Percentiles rank a stretch among this genome's conserved stretches.
Conservation (phyloP, 2,888 invertebrate genomes). For the Diaphora mendica region DNA sequence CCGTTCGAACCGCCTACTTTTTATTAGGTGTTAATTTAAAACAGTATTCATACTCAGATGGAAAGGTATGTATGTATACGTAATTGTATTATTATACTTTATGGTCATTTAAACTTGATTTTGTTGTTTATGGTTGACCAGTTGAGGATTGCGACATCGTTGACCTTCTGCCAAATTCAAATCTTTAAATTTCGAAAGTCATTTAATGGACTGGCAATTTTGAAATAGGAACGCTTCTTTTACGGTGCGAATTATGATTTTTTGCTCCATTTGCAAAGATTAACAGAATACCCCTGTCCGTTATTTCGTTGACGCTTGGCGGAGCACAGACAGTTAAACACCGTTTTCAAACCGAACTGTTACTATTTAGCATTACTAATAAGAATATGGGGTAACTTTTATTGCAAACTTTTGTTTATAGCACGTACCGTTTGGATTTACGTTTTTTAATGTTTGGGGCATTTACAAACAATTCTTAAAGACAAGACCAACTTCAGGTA, state of each 20-base stretch:
- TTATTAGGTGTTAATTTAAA: constrained; percentile 57
- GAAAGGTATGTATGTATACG: constrained; percentile 23
- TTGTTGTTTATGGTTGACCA: constrained; percentile 23
- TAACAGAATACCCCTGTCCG: constrained; percentile 61
- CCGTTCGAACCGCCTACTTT: constrained; percentile 48
- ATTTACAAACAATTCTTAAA: background rate
- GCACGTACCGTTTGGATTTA: constrained; percentile 18
- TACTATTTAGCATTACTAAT: constrained; percentile 58
- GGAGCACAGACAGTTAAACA: constrained; percentile 72
- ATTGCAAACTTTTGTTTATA: constrained; percentile 33
- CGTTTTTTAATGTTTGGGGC: background rate
- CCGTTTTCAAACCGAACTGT: constrained; percentile 66
- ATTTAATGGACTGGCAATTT: constrained; percentile 22
- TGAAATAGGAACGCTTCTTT: constrained; percentile 14
- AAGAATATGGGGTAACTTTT: constrained; percentile 44
- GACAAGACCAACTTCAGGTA: background rate
- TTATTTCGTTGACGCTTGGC: constrained; percentile 68
- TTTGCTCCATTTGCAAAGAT: constrained; percentile 51
- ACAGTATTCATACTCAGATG: constrained; percentile 50
- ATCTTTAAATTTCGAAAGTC: constrained; percentile 14
- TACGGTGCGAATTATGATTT: constrained; percentile 32
- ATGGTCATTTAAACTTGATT: constrained; percentile 20
- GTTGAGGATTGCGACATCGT: constrained; percentile 11
- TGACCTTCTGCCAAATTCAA: constrained; percentile 27
- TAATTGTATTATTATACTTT: constrained; percentile 40